Percentiles rank a stretch among this genome's conserved stretches.
phyloP scores from a whole-genome alignment of 2,888 invertebrate genomes.

The Barypeithes pellucidus region DNA sequence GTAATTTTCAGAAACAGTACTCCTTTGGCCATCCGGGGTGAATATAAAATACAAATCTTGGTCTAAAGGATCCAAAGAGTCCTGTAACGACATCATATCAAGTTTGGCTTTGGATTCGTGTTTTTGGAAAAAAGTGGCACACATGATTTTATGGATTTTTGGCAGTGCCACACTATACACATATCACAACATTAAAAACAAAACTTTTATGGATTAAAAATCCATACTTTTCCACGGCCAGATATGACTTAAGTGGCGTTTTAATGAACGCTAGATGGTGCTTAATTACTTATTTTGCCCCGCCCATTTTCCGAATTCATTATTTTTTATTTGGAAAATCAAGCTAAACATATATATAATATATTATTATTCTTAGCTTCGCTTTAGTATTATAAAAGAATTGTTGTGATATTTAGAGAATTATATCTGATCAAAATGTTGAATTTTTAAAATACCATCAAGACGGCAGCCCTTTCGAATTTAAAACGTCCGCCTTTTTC shows the following conservation, averaged over 20 bases:
- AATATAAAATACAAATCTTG: conserved; percentile 69
- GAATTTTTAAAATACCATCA: too few species aligned
- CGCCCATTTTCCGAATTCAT: conserved; percentile 32
- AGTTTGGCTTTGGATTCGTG: conserved; percentile 67
- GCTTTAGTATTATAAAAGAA: not conserved
- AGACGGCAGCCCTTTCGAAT: not conserved
- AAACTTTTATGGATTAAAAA: conserved; percentile 26
- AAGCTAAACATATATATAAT: too few species aligned
- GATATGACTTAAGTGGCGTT: conserved; percentile 49
- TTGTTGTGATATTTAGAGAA: not conserved
- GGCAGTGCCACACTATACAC: conserved; percentile 30
- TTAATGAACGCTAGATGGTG: conserved; percentile 53
- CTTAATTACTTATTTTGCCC: conserved; percentile 46
- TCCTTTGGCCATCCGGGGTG: conserved; percentile 69
- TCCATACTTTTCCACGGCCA: conserved; percentile 25
- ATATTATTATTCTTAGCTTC: too few species aligned
- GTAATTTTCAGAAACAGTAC: conserved; percentile 38
- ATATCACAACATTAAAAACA: conserved; percentile 38
- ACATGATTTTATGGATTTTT: conserved; percentile 55
- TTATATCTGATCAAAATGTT: too few species aligned
- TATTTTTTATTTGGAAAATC: not conserved
- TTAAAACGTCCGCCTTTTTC: not conserved
- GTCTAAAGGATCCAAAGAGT: conserved; percentile 73
- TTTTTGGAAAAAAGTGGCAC: conserved; percentile 57
- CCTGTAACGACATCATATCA: conserved; percentile 73